Base-by-base conservation (phyloP, 1,140 invertebrate species). In the Orussus abietinus region DNA sequence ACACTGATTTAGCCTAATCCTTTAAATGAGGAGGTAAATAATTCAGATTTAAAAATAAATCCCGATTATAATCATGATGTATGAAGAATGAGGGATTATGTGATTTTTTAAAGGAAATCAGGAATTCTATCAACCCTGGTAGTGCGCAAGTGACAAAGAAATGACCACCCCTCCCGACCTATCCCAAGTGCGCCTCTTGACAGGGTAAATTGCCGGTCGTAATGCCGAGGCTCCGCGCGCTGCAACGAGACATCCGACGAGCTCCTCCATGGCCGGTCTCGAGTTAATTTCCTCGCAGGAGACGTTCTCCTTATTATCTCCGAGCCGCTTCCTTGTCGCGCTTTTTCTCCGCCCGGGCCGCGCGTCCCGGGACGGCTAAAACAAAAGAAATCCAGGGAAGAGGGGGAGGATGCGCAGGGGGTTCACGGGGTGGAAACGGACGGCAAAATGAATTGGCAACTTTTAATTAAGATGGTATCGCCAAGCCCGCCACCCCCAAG, bases 391-490 rank as follows among this genome's bases (percentile, higher is more conserved):
- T 44, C 53, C 12, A 40, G 20, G 10, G 33, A 39, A 33, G 34
- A 15, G 22, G n/a, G 33, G 29, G 25, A 11, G 18, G 14, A 25
- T 5, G 13, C 30, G 11, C 22, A 39, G 35, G 40, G 29, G 38
- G 51, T 57, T 58, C 50, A 47, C 45, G 42, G 43, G 38, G 51
- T 51, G 47, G 50, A 56, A 53, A 57, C 30, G 38, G 36, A 41
- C 41, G 28, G 58, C 51, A 52, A 71, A 74, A 74, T 74, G 68
- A 74, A 74, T 74, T 65, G 70, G 70, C 67, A 71, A 74, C 57
- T 74, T 74, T 74, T 74, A 74, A 74, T 74, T 72, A 74, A 74
- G 71, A 74, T 74, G 51, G 50, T 74, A 70, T 72, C 66, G 57
- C 61, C 47, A n/a, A n/a, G n/a, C n/a, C n/a, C n/a, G 12, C 26